These are phyloP conservation scores for Hoplias malabaricus DNA, from an alignment of 2,113 vertebrate species.

Conservation along the genomic window DNA sequence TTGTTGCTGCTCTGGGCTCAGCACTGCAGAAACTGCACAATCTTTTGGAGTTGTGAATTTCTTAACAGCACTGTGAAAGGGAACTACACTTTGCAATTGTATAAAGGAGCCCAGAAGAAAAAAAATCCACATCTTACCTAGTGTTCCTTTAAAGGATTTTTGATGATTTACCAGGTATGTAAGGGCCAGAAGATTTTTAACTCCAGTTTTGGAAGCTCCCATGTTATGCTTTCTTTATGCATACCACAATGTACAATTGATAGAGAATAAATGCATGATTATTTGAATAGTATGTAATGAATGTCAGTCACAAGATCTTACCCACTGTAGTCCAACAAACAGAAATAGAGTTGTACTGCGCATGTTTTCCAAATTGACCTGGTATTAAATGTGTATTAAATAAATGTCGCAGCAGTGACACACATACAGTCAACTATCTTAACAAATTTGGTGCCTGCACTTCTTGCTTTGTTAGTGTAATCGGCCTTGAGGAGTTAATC, in stretches of 20 bases:
- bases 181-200: no score
- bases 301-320: not conserved
- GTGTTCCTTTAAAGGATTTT: no score
- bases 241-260: not conserved
- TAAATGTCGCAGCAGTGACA: not conserved
- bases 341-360: not conserved
- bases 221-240: no score
- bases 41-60: no score
- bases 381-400: not conserved
- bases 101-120: no score
- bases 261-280: not conserved
- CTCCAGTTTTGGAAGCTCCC: no score
- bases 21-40: no score
- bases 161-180: no score
- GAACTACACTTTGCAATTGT: no score
- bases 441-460: not conserved
- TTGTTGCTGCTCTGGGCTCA: no score
- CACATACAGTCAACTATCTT: not conserved
- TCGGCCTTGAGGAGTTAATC: slow-evolving; percentile 25
- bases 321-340: not conserved
- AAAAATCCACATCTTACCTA: no score
- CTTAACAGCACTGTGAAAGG: no score
- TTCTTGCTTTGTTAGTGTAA: slow-evolving; percentile 18
- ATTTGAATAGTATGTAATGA: not conserved
- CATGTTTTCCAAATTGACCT: not conserved